Base-by-base conservation (phyloP, 2,113 vertebrate genomes). In the Nannobrachium achirus region DNA sequence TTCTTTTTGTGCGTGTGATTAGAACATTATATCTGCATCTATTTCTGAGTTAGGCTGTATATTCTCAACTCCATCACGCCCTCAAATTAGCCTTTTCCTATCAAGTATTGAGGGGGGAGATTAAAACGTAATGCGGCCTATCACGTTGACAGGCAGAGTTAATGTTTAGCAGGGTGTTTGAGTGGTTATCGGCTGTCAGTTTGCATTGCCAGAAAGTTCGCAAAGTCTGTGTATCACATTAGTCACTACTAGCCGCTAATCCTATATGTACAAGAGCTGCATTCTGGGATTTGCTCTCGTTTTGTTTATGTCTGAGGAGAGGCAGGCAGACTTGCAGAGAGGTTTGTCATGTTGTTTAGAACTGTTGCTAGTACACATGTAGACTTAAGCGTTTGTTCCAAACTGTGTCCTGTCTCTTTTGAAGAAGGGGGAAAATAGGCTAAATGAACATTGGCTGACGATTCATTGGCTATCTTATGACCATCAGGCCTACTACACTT, bases 51-150 rank as follows among this genome's bases (percentile, higher is more conserved):
- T 83, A 72, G 72, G 75, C 80, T 73, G 76, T 76, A 83, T 84
- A 83, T 84, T 83, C 81, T 84, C 73, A 51, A 73, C 83, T 83
- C 87, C 87, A 86, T 88, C 86, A 84, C n/a, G 81, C 70, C 40
- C 83, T 89, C 87, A 86, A 86, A 88, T 91, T 70, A 90, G 84
- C 82, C 84, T 88, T 90, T n/a, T 86, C 88, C 89, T 86, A 87
- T 90, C 84, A 69, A 80, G 78, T 81, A 76, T 86, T 86, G 83
- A 89, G 77, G 45, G 77, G 45, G 75, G 66, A 90, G 89, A 91
- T 90, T 91, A 91, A 83, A 73, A 75, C 79, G 84, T 87, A 90
- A 90, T 90, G 71, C 80, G 59, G 80, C 82, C 80, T 20, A 84
- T 87, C 88, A 85, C 73, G 71, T 52, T 71, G 79, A 82, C 78